Conservation (phyloP, 2,797 vertebrate species). For the Enteromius unitaeniatus region DNA sequence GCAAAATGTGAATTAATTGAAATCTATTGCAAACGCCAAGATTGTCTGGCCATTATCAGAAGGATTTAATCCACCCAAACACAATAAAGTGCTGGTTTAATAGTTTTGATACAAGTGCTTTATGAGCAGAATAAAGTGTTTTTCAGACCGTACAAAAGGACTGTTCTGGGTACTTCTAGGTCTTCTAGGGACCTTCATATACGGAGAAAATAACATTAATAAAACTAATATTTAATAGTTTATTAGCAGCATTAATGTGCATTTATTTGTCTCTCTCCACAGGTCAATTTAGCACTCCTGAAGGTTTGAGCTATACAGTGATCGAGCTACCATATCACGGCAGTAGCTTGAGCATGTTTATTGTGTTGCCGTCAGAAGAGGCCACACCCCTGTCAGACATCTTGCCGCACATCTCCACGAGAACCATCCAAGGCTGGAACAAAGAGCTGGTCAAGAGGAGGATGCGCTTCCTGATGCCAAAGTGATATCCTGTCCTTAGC, state of each 20-base stretch:
- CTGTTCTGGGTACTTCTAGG: no score
- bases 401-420: constrained; percentile 89
- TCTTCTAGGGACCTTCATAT: neutral
- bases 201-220: neutral
- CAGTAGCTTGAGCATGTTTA: constrained; percentile 90
- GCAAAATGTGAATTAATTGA: constrained; percentile 21
- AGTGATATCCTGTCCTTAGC: constrained; percentile 77
- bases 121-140: neutral
- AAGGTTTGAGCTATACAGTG: constrained; percentile 87
- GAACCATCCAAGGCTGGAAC: constrained; percentile 89
- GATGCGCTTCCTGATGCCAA: constrained; percentile 89
- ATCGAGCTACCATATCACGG: constrained; percentile 93
- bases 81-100: neutral
- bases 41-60: neutral
- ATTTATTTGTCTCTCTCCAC: neutral
- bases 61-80: neutral
- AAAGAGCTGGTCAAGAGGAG: constrained; percentile 84
- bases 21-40: neutral
- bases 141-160: neutral
- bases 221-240: neutral
- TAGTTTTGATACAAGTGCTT: neutral
- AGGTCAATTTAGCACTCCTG: constrained; percentile 87
- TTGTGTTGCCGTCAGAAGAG: constrained; percentile 85
- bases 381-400: constrained; percentile 81
- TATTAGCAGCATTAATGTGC: neutral